phyloP scores from a whole-genome alignment of 1,140 invertebrate genomes.

The Ericerus pela region DNA sequence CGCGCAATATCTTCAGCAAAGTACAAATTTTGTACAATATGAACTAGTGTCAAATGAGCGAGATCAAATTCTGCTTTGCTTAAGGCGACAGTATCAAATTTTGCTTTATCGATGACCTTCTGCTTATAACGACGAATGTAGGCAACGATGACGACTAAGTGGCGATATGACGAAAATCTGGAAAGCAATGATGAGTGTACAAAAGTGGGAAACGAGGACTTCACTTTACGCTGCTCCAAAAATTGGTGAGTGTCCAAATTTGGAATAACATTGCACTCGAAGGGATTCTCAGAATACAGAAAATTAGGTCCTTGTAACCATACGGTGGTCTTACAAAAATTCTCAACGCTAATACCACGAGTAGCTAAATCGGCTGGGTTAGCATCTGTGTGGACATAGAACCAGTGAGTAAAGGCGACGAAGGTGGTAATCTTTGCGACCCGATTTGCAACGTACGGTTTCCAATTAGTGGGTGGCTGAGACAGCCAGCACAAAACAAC shows the following conservation, averaged over 20 bases:
- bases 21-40: neutral
- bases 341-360: slow-evolving; percentile 1
- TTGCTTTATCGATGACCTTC: too few relatives aligned
- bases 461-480: slow-evolving; percentile 22
- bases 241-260: too few relatives aligned
- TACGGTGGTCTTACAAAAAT: neutral
- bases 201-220: too few relatives aligned
- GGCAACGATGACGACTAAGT: too few relatives aligned
- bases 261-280: too few relatives aligned
- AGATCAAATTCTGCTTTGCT: too few relatives aligned
- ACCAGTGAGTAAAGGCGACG: slow-evolving; percentile 17
- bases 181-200: too few relatives aligned
- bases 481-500: slow-evolving; percentile 27
- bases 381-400: slow-evolving; percentile 21
- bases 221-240: too few relatives aligned
- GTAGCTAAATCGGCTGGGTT: slow-evolving; percentile 25
- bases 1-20: neutral
- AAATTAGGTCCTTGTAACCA: neutral
- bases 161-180: too few relatives aligned
- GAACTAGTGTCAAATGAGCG: neutral
- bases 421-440: neutral
- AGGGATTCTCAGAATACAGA: neutral
- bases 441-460: slow-evolving; percentile 15
- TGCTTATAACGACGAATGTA: too few relatives aligned
- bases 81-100: too few relatives aligned